Evolutionary conservation across 92 coral and sea anemone species (phyloP), one percentile per base, ranked within the genome.

Genomic region (Palythoa grandis): DNA sequence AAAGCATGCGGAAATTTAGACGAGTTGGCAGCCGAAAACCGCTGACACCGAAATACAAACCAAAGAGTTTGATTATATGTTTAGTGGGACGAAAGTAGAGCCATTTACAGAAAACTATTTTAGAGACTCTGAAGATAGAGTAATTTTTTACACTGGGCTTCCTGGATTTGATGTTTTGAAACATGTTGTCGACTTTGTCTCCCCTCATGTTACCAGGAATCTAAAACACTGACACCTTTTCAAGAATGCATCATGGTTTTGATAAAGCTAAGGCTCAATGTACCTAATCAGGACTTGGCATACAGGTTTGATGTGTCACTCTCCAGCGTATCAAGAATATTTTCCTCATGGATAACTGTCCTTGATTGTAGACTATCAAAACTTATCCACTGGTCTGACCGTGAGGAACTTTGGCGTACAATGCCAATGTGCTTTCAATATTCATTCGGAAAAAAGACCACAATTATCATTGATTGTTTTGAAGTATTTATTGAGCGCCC

Each of bases 211-310:
- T 11, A 66, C 11, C 71, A 66, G 91, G 35, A 82, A 74, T 58
- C 88, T 38, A 61, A 52, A 12, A 17, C 74, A 22, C 86, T 89
- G 25, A 35, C 77, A 52, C 67, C 76, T 38, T 82, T 90, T 87
- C 84, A 76, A 54, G 92, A 90, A 70, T 72, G 78, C 73, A 52
- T 83, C 11, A 2, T 90, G 20, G 91, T 91, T 9, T 38, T 88
- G 23, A 84, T 83, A 11, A 83, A 88, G 60, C 61, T 83, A 13
- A 39, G 91, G 19, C 89, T 91, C 2, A 54, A 63, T 50, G 88
- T 84, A 10, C 93, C 91, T 15, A 60, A 61, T 78, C 89, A 88
- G 85, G 94, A 91, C 65, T 61, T 88, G 70, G 94, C 92, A 19
- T 86, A 83, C 77, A 87, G 86, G 4, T 87, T 90, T 50, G 52